Evolutionary conservation across 1,140 invertebrate species (phyloP).

Genomic region (Platyura marginata): DNA sequence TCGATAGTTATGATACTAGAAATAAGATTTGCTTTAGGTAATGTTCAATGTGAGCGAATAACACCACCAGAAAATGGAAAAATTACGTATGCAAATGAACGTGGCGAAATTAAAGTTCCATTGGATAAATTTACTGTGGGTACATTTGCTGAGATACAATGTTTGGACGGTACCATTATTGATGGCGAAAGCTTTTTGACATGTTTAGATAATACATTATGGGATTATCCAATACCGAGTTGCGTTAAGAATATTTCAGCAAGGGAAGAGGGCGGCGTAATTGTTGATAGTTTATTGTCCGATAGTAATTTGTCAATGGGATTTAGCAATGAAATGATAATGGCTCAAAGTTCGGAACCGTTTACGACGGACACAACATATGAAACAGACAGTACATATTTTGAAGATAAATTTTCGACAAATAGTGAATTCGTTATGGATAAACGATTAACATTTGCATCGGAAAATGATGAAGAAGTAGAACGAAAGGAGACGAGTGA

Average conservation of each 20-base stretch:
- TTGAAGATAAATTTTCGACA: too few relatives aligned
- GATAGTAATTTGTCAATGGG: too few relatives aligned
- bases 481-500: too few relatives aligned
- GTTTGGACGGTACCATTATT: conserved; percentile 23
- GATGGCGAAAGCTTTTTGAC: conserved; percentile 24
- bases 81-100: conserved; percentile 2
- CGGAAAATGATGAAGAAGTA: too few relatives aligned
- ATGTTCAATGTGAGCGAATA: not conserved
- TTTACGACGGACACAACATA: too few relatives aligned
- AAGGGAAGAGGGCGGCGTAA: not conserved
- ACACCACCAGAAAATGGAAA: not conserved
- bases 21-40: not conserved
- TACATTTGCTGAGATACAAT: conserved; percentile 28
- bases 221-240: conserved; percentile 23
- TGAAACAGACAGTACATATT: too few relatives aligned
- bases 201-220: conserved; percentile 27
- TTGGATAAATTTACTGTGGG: conserved; percentile 11
- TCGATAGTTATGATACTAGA: not conserved
- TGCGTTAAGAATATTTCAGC: conserved; percentile 10
- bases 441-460: too few relatives aligned
- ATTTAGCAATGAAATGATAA: too few relatives aligned
- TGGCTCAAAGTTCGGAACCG: too few relatives aligned
- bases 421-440: too few relatives aligned
- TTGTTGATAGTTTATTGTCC: too few relatives aligned
- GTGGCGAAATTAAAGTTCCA: not conserved